phyloP scores from a whole-genome alignment of 2,888 invertebrate genomes.

The Tholera decimalis region DNA sequence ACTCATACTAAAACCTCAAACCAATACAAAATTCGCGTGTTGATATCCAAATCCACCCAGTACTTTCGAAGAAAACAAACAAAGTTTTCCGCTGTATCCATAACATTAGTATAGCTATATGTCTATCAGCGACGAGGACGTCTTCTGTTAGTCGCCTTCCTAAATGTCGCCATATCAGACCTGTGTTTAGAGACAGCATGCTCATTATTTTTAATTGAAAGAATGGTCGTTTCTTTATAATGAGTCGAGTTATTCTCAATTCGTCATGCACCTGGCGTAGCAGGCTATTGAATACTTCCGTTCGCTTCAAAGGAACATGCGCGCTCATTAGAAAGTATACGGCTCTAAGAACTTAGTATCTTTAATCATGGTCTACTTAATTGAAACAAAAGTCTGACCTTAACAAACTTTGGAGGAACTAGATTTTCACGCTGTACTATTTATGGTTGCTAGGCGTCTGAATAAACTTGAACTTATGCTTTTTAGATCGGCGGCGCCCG shows the following conservation, averaged over 20 bases:
- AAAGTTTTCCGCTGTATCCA: no score
- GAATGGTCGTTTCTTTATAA: background rate
- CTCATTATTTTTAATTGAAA: slow-evolving; percentile 15
- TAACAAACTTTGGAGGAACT: background rate
- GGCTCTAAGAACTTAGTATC: background rate
- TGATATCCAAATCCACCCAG: no score
- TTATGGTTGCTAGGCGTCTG: background rate
- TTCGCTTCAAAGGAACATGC: slow-evolving; percentile 13
- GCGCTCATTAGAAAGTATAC: slow-evolving; percentile 32
- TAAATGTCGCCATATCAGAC: background rate
- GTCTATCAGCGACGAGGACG: no score
- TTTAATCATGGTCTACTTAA: slow-evolving; percentile 9
- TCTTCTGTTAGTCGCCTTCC: no score
- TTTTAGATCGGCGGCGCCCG: no score
- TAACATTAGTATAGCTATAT: no score
- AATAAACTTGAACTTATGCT: no score
- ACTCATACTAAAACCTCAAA: no score
- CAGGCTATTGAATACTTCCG: slow-evolving; percentile 13
- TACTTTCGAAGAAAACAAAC: no score
- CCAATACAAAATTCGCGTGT: no score
- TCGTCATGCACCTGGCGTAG: slow-evolving; percentile 17
- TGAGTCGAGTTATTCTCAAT: slow-evolving; percentile 20
- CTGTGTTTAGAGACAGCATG: background rate
- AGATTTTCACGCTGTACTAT: background rate
- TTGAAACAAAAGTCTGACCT: slow-evolving; percentile 8